These are phyloP conservation scores for Drosophila sulfurigaster DNA, from an alignment of 1,140 invertebrate genomes.

Conservation along the genomic window DNA sequence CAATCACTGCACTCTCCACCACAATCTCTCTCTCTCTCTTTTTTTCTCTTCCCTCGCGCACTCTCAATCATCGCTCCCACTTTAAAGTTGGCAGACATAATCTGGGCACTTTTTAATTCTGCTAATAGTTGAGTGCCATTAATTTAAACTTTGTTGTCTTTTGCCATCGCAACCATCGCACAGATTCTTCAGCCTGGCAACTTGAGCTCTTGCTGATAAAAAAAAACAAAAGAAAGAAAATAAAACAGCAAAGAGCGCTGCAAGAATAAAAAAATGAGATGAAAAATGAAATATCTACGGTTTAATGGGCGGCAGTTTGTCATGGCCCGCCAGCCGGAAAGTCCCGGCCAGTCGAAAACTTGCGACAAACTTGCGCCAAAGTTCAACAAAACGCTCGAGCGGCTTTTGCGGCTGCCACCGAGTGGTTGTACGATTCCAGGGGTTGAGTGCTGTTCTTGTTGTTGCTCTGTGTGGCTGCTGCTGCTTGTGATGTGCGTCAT, in stretches of 20 bases:
- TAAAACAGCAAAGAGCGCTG: conserved; percentile 1
- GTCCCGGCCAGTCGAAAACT: conserved; percentile 44
- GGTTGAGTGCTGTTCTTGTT: neutral
- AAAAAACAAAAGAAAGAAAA: neutral
- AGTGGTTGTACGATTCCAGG: neutral
- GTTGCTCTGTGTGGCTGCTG: conserved; percentile 2
- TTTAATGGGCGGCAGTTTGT: conserved; percentile 78
- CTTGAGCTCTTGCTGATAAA: conserved; percentile 27
- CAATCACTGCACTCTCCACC: neutral
- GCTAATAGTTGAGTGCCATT: conserved; percentile 82
- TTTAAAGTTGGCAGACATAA: conserved; percentile 55
- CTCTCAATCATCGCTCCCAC: conserved; percentile 18
- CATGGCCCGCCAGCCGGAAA: conserved; percentile 70
- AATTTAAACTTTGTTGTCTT: conserved; percentile 82
- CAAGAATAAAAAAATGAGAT: neutral
- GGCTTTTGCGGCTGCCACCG: conserved; percentile 42
- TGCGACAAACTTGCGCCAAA: conserved; percentile 77
- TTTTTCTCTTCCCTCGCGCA: neutral
- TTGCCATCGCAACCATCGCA: conserved; percentile 44
- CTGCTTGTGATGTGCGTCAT: conserved; percentile 43
- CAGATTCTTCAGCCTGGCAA: conserved; percentile 54
- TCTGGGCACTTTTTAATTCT: conserved; percentile 78
- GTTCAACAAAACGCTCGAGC: conserved; percentile 75
- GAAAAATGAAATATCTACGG: conserved; percentile 80
- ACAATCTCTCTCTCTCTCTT: neutral